Base-by-base conservation (phyloP, 2,797 vertebrate genomes). In the Hydrocynus forskahlii region DNA sequence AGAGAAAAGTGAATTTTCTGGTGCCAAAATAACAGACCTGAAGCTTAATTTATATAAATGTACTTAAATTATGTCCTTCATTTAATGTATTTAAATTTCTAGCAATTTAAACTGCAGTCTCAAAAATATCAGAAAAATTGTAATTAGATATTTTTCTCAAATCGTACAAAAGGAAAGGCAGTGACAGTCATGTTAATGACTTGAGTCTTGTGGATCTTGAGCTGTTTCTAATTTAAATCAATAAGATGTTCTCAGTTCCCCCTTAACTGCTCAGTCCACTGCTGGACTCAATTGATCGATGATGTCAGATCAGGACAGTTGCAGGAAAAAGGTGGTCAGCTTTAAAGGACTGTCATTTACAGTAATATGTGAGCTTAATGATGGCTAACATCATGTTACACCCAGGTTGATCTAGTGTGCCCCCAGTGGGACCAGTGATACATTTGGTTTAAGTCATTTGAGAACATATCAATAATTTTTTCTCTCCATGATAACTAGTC, bases 391-490 rank as follows among this genome's bases (percentile, higher is more conserved):
- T 73, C 19, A 62, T 25, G 19, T 74, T 78, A 70, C 40, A 29
- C 5, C 67, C n/a, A 67, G 64, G 29, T 52, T 25, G 23, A 52
- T 25, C 60, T 55, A 7, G 59, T 60, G 48, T 60, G 25, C 45
- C 13, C 13, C 52, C 38, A 25, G 25, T 50, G 63, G 50, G 48
- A 75, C 17, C 21, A 21, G 23, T n/a, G 17, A 62, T 60, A 7
- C 38, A 19, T 73, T 48, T 69, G 29, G 38, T 79, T 17, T 40
- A 63, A 68, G 54, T 69, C 35, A 52, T 40, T 25, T 54, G 9
- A 79, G 63, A 71, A 76, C 48, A 59, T 74, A 12, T 74, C 35
- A 50, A 19, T 75, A 4, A 35, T 23, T 40, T 40, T 52, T 52
- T 52, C 10, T 52, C 17, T 38, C 35, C 35, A 9, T 74, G 21